phyloP scores from a whole-genome alignment of 2,888 invertebrate genomes.

The Nephrotoma appendiculata region DNA sequence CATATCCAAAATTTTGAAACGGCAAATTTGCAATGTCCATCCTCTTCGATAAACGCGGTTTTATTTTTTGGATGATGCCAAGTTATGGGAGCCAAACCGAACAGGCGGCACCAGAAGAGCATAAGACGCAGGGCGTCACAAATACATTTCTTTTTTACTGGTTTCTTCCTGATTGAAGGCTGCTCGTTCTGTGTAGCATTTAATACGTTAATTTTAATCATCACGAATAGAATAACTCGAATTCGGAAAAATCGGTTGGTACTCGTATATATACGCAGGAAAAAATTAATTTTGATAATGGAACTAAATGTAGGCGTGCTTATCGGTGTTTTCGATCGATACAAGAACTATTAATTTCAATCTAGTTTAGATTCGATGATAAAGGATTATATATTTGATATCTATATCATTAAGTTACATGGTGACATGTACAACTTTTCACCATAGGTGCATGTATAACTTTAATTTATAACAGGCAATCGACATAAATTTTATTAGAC shows the following conservation, averaged over 20 bases:
- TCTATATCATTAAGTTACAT: not conserved
- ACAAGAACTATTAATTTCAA: not conserved
- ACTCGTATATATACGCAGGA: not conserved
- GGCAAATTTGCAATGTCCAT: conserved; percentile 5
- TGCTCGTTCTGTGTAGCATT: not conserved
- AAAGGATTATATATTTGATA: not conserved
- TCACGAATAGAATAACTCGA: not conserved
- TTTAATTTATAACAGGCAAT: too few relatives aligned
- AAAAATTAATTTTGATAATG: not conserved
- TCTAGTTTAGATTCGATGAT: not conserved
- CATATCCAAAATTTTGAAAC: conserved; percentile 1
- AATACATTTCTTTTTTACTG: not conserved
- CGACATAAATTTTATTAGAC: too few relatives aligned
- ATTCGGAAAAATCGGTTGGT: not conserved
- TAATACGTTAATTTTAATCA: not conserved
- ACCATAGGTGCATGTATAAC: too few relatives aligned
- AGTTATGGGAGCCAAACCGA: conserved; percentile 4
- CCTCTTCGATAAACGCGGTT: not conserved
- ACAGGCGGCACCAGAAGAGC: conserved; percentile 6
- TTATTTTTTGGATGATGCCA: not conserved
- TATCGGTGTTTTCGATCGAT: not conserved
- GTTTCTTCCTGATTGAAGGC: not conserved
- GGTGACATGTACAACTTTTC: not conserved
- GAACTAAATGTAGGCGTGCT: not conserved
- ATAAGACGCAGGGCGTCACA: not conserved